Percentiles rank a stretch among this genome's conserved stretches.
Evolutionary conservation across 2,797 vertebrate genomes (phyloP).

Genomic region (Poecilia picta): DNA sequence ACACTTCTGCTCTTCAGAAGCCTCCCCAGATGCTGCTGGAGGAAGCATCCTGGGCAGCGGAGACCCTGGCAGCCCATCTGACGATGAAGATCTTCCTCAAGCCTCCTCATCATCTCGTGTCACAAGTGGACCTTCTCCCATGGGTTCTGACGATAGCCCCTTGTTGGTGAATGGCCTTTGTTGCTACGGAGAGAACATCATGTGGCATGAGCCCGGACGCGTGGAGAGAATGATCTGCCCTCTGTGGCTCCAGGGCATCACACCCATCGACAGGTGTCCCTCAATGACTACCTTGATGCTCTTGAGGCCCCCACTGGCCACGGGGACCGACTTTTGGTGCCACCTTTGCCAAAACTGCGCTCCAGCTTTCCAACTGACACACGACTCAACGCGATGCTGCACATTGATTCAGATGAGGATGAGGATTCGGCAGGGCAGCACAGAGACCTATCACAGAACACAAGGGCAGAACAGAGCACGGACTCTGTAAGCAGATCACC

Average conservation of each 20-base stretch:
- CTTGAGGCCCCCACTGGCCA: constrained; percentile 85
- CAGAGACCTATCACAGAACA: constrained; percentile 66
- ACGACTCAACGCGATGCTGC: constrained; percentile 94
- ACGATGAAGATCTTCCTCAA: constrained; percentile 92
- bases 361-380: constrained; percentile 98
- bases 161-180: constrained; percentile 74
- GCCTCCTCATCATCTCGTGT: constrained; percentile 68
- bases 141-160: constrained; percentile 87
- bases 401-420: constrained; percentile 97
- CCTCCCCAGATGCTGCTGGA: constrained; percentile 83
- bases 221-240: constrained; percentile 69
- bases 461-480: constrained; percentile 72
- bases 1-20: constrained; percentile 83
- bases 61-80: constrained; percentile 94
- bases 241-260: constrained; percentile 80
- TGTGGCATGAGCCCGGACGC: constrained; percentile 71
- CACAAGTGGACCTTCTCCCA: constrained; percentile 77
- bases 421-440: constrained; percentile 87
- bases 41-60: constrained; percentile 87
- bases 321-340: constrained; percentile 85
- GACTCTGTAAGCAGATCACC: constrained; percentile 28
- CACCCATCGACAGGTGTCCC: constrained; percentile 88
- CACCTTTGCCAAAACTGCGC: constrained; percentile 89
- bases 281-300: constrained; percentile 92
- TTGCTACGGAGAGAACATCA: constrained; percentile 56